These are phyloP conservation scores for Catostomus latipinnis DNA, from an alignment of 2,797 vertebrate genomes.

Conservation along the genomic window DNA sequence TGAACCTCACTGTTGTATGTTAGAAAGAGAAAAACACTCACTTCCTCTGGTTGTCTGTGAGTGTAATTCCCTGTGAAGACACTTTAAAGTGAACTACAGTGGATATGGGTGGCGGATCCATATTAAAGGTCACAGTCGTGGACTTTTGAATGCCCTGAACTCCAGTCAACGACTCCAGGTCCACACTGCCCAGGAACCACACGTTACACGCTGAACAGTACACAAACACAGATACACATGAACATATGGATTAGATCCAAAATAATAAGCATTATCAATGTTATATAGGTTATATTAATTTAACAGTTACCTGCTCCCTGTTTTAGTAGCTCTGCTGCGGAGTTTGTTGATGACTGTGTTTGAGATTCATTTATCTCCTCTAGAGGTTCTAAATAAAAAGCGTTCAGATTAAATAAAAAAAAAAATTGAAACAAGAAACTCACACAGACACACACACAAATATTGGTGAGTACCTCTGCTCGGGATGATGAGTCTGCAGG, in stretches of 20 bases:
- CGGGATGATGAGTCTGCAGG: constrained; percentile 94
- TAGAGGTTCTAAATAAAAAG: constrained; percentile 80
- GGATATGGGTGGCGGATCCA: constrained; percentile 83
- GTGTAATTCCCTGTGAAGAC: constrained; percentile 94
- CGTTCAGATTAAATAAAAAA: neutral
- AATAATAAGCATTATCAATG: neutral
- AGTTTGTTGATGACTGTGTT: constrained; percentile 87
- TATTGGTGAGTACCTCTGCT: constrained; percentile 83
- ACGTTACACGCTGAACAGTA: constrained; percentile 88
- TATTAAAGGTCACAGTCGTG: constrained; percentile 79
- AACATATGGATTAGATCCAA: constrained; percentile 23
- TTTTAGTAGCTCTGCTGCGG: constrained; percentile 91
- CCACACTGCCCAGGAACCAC: constrained; percentile 94
- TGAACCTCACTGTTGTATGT: neutral
- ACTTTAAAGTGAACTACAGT: constrained; percentile 98
- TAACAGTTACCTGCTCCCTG: constrained; percentile 88
- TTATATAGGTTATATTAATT: neutral
- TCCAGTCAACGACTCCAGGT: constrained; percentile 94
- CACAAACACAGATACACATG: constrained; percentile 41
- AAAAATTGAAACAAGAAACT: neutral
- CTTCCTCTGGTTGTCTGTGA: constrained; percentile 98
- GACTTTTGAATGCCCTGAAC: constrained; percentile 94
- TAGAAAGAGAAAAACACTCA: constrained; percentile 71
- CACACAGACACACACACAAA: neutral
- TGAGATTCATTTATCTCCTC: constrained; percentile 82